Base-by-base conservation (phyloP, 2,113 vertebrate genomes). In the Bos javanicus region DNA sequence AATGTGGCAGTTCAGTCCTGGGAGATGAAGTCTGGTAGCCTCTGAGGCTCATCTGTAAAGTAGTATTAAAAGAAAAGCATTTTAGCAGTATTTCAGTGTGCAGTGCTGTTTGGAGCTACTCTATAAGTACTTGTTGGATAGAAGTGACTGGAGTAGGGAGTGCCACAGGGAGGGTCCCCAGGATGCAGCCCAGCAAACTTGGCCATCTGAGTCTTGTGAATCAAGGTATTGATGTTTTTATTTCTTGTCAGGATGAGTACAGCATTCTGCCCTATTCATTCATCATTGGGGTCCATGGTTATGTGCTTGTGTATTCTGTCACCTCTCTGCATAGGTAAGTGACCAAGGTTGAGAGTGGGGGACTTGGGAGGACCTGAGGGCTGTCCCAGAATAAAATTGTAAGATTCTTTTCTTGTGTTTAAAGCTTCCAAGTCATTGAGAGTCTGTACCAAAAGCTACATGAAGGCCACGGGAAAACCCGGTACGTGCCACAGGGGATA, bases 341-440 rank as follows among this genome's bases (percentile, higher is more conserved):
- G 54, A 6, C 21, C 5, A 90, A 43, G 1, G 48, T n/a, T 82
- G 13, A 43, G 33, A 26, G 48, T 3, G 25, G 71, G 50, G 57
- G 28, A 54, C 62, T 74, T 94, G 62, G 30, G 84, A 3, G 52
- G 46, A 46, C 2, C 2, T 52, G 3, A 64, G 28, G 17, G 26
- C 54, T 90, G 19, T 80, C 28, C 39, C 17, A 84, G 85, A 78
- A 76, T 97, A 64, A 92, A 52, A 25, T 88, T 93, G 39, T n/a
- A 91, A 91, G 46, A 43, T 96, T 91, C 17, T 12, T 96, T 90
- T 97, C 80, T 98, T 96, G 46, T 98, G 50, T 98, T 92, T 81
- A 10, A 97, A 99, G 99, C 98, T 99, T 99, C 98, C 99, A 99
- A 98, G 99, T 99, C 97, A 99, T 99, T 95, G 99, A 99, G 98